Conservation (phyloP, 2,888 invertebrate species). For the Agriotes lineatus region DNA sequence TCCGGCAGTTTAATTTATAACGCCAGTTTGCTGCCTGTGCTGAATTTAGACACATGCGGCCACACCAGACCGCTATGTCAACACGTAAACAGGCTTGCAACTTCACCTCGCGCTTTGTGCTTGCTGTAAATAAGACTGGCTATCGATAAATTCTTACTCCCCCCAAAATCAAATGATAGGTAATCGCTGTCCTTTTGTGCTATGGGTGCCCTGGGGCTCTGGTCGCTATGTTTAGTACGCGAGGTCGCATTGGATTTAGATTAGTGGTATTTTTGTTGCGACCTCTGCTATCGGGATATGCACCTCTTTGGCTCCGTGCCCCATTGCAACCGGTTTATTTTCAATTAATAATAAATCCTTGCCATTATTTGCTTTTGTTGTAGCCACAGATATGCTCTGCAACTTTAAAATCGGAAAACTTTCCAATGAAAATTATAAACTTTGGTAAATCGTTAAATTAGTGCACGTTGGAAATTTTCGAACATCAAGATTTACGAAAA, state of each 20-base stretch:
- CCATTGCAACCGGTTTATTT: slow-evolving; percentile 52
- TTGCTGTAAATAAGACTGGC: too few relatives aligned
- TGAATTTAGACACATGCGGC: slow-evolving; percentile 46
- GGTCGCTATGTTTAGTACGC: slow-evolving; percentile 51
- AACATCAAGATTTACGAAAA: too few relatives aligned
- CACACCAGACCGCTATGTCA: slow-evolving; percentile 18
- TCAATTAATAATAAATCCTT: slow-evolving; percentile 51
- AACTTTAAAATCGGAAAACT: background rate
- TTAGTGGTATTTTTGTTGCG: slow-evolving; percentile 57
- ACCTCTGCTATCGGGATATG: slow-evolving; percentile 54
- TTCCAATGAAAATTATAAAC: too few relatives aligned
- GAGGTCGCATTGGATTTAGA: slow-evolving; percentile 58
- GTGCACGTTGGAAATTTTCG: too few relatives aligned
- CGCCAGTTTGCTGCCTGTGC: slow-evolving; percentile 35
- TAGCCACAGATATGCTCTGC: background rate
- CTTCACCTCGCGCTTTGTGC: background rate
- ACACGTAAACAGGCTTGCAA: slow-evolving; percentile 9
- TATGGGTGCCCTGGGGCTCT: slow-evolving; percentile 20
- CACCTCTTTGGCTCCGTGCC: slow-evolving; percentile 51
- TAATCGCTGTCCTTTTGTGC: background rate
- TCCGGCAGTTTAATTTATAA: slow-evolving; percentile 41
- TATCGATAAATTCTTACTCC: background rate
- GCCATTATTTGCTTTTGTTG: slow-evolving; percentile 5
- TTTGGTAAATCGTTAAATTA: too few relatives aligned
- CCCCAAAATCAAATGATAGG: background rate